Evolutionary conservation across 2,888 invertebrate species (phyloP).

Genomic region (Leucozona laternaria): DNA sequence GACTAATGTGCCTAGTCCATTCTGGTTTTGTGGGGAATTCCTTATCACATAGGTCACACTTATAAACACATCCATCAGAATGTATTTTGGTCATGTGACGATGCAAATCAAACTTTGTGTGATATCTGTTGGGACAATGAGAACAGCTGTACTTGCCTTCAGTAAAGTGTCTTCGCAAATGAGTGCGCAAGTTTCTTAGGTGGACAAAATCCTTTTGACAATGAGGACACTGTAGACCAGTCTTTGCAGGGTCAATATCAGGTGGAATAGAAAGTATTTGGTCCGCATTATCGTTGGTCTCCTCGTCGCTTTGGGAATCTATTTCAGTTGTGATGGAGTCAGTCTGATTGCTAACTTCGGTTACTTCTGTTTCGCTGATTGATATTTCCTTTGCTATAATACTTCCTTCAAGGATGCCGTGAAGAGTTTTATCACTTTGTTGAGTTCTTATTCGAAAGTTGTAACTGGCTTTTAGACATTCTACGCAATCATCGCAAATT

Average conservation of each 20-base stretch:
- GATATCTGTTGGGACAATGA: conserved; percentile 29
- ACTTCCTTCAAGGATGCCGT: conserved; percentile 14
- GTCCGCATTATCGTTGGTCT: not conserved
- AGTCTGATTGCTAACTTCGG: no score
- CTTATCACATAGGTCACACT: conserved; percentile 19
- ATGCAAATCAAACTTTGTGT: conserved; percentile 46
- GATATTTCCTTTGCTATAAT: conserved; percentile 29
- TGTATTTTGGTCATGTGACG: conserved; percentile 40
- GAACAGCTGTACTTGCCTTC: conserved; percentile 35
- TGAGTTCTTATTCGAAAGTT: conserved; percentile 44
- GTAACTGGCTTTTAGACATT: conserved; percentile 4
- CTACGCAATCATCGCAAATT: conserved; percentile 27
- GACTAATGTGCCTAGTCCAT: conserved; percentile 26
- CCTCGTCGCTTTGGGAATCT: not conserved
- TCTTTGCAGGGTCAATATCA: not conserved
- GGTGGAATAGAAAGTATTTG: not conserved
- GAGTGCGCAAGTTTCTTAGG: conserved; percentile 33
- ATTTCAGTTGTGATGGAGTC: not conserved
- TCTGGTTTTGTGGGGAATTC: conserved; percentile 51
- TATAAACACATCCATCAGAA: not conserved
- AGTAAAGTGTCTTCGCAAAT: conserved; percentile 42
- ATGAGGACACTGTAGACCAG: conserved; percentile 14
- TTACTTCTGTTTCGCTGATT: not conserved
- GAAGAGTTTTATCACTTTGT: conserved; percentile 44
- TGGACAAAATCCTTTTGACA: conserved; percentile 36